phyloP scores from a whole-genome alignment of 2,113 vertebrate genomes.

The Alaudala cheleensis region DNA sequence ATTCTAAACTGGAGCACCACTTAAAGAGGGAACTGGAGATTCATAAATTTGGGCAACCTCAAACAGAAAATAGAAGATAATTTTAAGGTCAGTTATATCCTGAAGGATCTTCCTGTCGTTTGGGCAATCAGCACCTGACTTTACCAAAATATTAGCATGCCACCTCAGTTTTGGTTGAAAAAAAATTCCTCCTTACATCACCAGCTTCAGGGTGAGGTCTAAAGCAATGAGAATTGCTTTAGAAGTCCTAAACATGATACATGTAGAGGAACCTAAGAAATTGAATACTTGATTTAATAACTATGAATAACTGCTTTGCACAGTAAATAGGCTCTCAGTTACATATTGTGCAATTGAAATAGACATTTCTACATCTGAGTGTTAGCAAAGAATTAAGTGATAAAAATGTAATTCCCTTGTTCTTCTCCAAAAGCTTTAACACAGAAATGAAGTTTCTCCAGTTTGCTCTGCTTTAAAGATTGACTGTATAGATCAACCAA shows the following conservation, averaged over 20 bases:
- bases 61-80: conserved; percentile 71
- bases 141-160: not conserved
- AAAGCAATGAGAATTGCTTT: not conserved
- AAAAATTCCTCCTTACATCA: not conserved
- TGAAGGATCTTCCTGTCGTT: not conserved
- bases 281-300: not conserved
- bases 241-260: not conserved
- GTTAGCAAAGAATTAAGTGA: not conserved
- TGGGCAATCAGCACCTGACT: not conserved
- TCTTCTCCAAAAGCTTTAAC: not conserved
- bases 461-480: not conserved
- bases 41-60: conserved; percentile 72
- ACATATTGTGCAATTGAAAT: not conserved
- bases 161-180: not conserved
- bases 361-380: not conserved
- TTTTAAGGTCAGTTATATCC: conserved; percentile 47
- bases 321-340: not conserved
- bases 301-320: not conserved
- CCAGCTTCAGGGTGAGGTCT: not conserved
- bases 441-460: not conserved
- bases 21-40: conserved; percentile 73
- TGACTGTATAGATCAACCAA: not conserved
- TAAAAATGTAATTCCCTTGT: not conserved
- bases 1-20: conserved; percentile 70
- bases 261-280: not conserved